Conservation (phyloP, 2,113 vertebrate genomes). For the Calidris pugnax region DNA sequence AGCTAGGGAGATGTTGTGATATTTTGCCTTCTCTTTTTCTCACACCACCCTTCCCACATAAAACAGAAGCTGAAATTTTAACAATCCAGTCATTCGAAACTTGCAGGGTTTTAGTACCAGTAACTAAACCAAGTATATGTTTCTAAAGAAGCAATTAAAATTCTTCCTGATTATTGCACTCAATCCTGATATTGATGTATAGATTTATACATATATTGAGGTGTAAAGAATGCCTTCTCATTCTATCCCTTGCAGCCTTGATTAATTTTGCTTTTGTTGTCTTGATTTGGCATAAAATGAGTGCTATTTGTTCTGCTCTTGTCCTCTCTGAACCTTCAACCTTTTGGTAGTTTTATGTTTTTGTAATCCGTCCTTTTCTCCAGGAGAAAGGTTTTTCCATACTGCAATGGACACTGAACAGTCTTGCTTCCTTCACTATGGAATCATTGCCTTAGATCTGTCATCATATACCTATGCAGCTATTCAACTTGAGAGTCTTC, state of each 20-base stretch:
- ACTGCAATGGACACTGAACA: not conserved
- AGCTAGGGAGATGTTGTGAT: not conserved
- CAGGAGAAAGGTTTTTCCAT: not conserved
- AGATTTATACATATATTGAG: not conserved
- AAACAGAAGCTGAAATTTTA: not conserved
- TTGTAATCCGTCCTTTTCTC: not conserved
- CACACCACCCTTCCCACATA: not conserved
- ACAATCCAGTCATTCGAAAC: not conserved
- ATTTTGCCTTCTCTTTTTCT: not conserved
- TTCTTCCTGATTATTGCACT: not conserved
- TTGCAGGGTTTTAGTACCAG: not conserved
- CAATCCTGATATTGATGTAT: not conserved
- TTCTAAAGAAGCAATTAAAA: not conserved
- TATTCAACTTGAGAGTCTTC: not conserved
- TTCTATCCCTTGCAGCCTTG: not conserved
- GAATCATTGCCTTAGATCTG: not conserved
- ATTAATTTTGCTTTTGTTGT: not conserved
- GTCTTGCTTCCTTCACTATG: not conserved
- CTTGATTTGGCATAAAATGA: not conserved
- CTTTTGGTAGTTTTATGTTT: not conserved
- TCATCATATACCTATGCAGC: not conserved
- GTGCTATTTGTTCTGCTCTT: not conserved
- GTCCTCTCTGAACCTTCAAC: not conserved
- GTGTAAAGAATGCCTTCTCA: not conserved
- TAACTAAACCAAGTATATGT: not conserved